Conservation (phyloP, 2,113 vertebrate species). For the Coptodon rendalli region DNA sequence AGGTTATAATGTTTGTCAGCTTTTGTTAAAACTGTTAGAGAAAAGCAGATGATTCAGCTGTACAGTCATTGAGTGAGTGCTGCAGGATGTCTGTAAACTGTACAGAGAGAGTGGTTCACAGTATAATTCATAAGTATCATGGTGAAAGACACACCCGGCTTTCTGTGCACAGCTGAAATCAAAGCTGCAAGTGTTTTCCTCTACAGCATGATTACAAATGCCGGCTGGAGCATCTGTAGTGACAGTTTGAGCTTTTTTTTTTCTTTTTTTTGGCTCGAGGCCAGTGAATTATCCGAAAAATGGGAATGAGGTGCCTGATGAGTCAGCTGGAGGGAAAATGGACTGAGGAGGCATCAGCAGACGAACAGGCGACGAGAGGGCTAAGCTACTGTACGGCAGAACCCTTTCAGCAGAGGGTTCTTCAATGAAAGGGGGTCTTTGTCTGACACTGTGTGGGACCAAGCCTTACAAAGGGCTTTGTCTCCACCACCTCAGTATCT, state of each 20-base stretch:
- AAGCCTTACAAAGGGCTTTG: slow-evolving; percentile 33
- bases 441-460: slow-evolving; percentile 40
- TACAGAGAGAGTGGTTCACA: not conserved
- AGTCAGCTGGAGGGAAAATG: not conserved
- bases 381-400: not conserved
- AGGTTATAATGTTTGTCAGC: not conserved
- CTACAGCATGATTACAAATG: not conserved
- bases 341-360: not conserved
- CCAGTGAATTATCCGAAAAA: not conserved
- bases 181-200: not conserved
- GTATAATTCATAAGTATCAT: not conserved
- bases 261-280: fast-evolving
- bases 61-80: not conserved
- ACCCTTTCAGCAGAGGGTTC: not conserved
- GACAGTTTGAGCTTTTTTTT: not conserved
- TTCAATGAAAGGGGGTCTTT: slow-evolving; percentile 42
- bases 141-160: not conserved
- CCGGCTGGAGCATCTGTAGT: not conserved
- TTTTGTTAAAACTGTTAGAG: not conserved
- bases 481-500: slow-evolving; percentile 1
- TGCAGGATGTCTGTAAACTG: not conserved
- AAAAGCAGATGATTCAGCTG: not conserved
- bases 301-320: not conserved
- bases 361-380: not conserved
- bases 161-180: not conserved